Base-by-base conservation (phyloP, 1,140 invertebrate genomes). In the Glossosoma conforme region DNA sequence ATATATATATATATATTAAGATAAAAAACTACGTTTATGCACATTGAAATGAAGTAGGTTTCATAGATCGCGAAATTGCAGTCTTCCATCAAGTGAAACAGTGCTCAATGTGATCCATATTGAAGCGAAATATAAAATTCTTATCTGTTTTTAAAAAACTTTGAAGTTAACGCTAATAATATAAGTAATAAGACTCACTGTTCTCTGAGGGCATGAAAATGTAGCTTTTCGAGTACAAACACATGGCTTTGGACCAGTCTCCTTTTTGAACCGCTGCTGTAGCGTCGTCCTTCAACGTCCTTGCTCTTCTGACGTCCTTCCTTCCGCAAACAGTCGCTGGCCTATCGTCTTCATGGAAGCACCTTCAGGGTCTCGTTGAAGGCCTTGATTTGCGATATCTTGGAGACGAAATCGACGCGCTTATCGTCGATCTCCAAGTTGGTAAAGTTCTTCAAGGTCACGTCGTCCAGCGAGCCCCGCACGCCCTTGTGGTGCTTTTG, bases 221-320 rank as follows among this genome's bases (percentile, higher is more conserved):
- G 59, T 84, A 78, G 51, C 85, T 84, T 52, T 83, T 76, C 36
- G 81, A 87, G 67, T 95, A 96, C 3, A 78, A 68, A 17, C 81
- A 68, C 56, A 91, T 68, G 1, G 92, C 87, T 58, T 80, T 79
- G n/a, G 69, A 54, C 72, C 85, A 91, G 60, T 89, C 79, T 44
- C 85, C 85, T 54, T 78, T 79, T 58, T 86, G 83, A 58, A 93
- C 94, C 18, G 77, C 81, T 36, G 76, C 74, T 62, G 94, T 94
- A 13, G 90, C 93, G 48, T 79, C 72, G 38, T 83, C 78, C 67
- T 93, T 89, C 3, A 84, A 66, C 43, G 75, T 65, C 14, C 77
- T 67, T 1, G 89, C 82, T 61, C 78, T 75, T 44, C 79, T 69
- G 6, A 72, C 63, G 65, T 79, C 76, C 69, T 93, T 93, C 25